phyloP scores from a whole-genome alignment of 2,113 vertebrate genomes.

The Nycticryphes semicollaris region DNA sequence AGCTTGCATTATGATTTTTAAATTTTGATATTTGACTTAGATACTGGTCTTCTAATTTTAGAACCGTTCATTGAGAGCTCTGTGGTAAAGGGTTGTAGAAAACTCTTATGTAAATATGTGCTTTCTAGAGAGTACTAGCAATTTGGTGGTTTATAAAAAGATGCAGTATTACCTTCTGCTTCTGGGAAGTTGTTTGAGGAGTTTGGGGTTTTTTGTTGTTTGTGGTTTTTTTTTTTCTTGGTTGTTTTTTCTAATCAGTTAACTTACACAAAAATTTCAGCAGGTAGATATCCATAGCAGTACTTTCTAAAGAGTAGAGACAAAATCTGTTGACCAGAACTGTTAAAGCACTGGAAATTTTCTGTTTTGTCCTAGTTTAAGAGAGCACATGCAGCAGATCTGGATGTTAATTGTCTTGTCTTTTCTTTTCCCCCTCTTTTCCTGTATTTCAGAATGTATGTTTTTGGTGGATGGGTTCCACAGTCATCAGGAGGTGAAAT shows the following conservation, averaged over 20 bases:
- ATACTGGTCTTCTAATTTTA: not conserved
- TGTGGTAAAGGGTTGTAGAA: not conserved
- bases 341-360: not conserved
- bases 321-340: not conserved
- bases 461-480: constrained; percentile 97
- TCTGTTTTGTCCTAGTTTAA: constrained; percentile 20
- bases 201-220: not conserved
- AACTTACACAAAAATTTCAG: not conserved
- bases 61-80: not conserved
- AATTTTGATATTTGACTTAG: not conserved
- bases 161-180: not conserved
- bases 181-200: not conserved
- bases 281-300: not conserved
- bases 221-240: too few species aligned
- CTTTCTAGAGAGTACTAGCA: not conserved
- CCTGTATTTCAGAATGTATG: constrained; percentile 86
- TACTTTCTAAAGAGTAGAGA: not conserved
- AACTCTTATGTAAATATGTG: not conserved
- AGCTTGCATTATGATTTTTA: not conserved
- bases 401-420: constrained; percentile 34
- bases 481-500: constrained; percentile 77
- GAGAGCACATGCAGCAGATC: not conserved
- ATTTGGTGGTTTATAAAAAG: not conserved
- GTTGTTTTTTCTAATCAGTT: not conserved
- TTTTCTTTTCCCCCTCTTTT: not conserved